These are phyloP conservation scores for Cephus nigrinus DNA, from an alignment of 2,888 invertebrate genomes.

Conservation along the genomic window DNA sequence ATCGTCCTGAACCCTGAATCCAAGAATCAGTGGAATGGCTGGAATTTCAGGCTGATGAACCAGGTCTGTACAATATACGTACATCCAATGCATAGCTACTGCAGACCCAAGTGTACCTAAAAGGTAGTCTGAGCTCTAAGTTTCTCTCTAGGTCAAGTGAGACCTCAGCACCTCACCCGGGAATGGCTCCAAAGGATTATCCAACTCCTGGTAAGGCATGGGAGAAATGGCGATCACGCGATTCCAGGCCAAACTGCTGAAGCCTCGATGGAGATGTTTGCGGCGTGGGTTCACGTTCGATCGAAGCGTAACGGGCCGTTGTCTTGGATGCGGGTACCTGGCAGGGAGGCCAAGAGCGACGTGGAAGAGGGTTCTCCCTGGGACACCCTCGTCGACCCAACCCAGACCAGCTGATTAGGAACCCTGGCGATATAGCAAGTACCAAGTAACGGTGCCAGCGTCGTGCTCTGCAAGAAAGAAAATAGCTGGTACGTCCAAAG, in stretches of 20 bases:
- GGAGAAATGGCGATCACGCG: slow-evolving; percentile 17
- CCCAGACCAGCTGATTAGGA: slow-evolving; percentile 39
- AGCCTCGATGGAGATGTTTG: slow-evolving; percentile 58
- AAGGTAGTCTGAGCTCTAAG: neutral
- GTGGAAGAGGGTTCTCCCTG: slow-evolving; percentile 9
- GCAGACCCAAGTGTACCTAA: neutral
- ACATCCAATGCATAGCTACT: neutral
- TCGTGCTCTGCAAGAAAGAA: neutral
- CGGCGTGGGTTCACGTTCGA: slow-evolving; percentile 58
- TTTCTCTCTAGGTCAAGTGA: neutral
- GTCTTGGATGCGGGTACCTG: slow-evolving; percentile 63
- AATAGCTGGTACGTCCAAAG: neutral
- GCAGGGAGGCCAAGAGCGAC: slow-evolving; percentile 28
- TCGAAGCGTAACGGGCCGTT: slow-evolving; percentile 64
- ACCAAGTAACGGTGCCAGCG: neutral
- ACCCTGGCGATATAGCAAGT: slow-evolving; percentile 3
- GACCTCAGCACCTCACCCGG: neutral
- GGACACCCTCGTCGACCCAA: slow-evolving; percentile 10
- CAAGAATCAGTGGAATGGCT: neutral
- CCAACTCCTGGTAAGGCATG: neutral
- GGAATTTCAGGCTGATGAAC: neutral
- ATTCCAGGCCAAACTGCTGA: slow-evolving; percentile 43
- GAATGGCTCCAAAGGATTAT: neutral
- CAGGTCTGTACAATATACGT: neutral
- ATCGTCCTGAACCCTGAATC: neutral